phyloP scores from a whole-genome alignment of 2,797 vertebrate species.

The Enteromius treurensis region DNA sequence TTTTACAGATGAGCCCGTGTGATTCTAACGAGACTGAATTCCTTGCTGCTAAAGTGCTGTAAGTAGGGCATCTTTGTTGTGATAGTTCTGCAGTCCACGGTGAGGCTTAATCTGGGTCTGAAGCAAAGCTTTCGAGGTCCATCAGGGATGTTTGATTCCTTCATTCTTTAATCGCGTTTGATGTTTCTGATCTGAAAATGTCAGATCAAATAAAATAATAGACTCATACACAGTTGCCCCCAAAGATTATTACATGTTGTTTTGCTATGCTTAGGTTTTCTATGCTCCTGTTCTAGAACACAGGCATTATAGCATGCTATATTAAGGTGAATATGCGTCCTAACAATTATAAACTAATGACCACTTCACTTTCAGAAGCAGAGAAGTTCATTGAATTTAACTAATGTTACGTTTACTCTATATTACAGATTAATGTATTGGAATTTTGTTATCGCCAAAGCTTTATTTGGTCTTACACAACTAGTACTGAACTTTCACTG shows the following conservation, averaged over 20 bases:
- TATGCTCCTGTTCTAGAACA: neutral
- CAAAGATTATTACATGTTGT: constrained; percentile 16
- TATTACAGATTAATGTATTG: neutral
- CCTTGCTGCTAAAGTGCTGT: constrained; percentile 31
- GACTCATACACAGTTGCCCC: constrained; percentile 15
- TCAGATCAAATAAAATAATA: constrained; percentile 20
- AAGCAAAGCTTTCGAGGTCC: constrained; percentile 7
- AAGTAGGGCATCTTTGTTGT: constrained; percentile 49
- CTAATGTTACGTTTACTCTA: neutral
- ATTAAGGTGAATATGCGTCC: neutral
- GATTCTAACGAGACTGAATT: constrained; percentile 26
- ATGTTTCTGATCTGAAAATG: constrained; percentile 47
- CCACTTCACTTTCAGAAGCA: no score
- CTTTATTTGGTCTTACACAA: neutral
- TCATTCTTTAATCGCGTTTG: constrained; percentile 15
- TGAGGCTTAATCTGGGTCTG: constrained; percentile 31
- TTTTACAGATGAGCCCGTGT: constrained; percentile 32
- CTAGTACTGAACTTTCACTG: neutral
- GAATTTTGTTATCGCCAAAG: neutral
- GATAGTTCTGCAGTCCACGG: constrained; percentile 10
- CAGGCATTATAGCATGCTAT: neutral
- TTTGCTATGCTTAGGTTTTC: neutral
- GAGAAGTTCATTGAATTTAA: no score
- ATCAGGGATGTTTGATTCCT: constrained; percentile 19
- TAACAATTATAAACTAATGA: neutral